Percentiles rank a stretch among this genome's conserved stretches.
phyloP scores from a whole-genome alignment of 2,888 invertebrate genomes.

The Coremacera marginata region DNA sequence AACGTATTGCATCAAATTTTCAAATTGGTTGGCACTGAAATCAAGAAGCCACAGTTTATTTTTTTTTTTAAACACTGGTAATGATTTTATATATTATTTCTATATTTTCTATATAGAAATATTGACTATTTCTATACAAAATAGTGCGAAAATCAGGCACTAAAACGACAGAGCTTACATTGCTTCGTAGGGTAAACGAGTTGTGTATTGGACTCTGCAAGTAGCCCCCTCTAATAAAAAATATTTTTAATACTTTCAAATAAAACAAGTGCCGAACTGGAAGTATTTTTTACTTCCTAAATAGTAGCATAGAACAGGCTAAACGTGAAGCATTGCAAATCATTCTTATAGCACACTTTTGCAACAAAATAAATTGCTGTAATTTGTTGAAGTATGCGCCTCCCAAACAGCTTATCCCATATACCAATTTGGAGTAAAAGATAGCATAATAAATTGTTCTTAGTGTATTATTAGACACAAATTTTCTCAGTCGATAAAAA shows the following conservation, averaged over 20 bases:
- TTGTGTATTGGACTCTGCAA: not conserved
- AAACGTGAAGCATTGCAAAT: no score
- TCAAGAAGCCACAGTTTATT: no score
- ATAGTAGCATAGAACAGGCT: not conserved
- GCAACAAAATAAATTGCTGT: no score
- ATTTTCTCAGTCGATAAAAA: slow-evolving; percentile 9
- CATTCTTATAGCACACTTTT: no score
- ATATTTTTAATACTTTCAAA: not conserved
- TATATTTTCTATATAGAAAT: not conserved
- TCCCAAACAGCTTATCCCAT: slow-evolving; percentile 1
- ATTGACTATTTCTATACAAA: not conserved
- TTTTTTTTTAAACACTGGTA: not conserved
- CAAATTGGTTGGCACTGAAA: no score
- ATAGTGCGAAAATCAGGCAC: not conserved
- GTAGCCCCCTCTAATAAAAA: not conserved
- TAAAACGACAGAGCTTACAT: not conserved
- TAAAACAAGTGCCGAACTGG: no score
- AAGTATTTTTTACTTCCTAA: not conserved
- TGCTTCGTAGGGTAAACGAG: not conserved
- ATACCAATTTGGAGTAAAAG: not conserved
- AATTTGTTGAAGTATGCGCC: not conserved
- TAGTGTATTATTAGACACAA: not conserved
- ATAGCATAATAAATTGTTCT: not conserved
- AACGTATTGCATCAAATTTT: no score
- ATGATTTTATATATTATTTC: not conserved